Evolutionary conservation across 1,140 invertebrate species (phyloP).

Genomic region (Drosophila ambigua): DNA sequence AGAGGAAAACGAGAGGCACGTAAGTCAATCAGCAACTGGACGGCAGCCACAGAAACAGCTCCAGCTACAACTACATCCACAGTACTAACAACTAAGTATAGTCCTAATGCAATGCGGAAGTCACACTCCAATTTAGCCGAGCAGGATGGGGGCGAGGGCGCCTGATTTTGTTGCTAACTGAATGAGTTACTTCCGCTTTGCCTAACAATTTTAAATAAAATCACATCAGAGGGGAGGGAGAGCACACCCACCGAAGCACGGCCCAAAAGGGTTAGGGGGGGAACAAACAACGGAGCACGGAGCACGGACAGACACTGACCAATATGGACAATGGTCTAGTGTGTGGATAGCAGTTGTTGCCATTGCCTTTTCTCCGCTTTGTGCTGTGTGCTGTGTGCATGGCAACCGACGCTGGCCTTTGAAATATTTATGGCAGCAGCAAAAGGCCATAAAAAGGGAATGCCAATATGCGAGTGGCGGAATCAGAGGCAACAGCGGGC

Average conservation of each 20-base stretch:
- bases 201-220: constrained; percentile 79
- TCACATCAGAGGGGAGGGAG: constrained; percentile 37
- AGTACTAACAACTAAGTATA: constrained; percentile 58
- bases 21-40: constrained; percentile 75
- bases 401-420: constrained; percentile 38
- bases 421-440: constrained; percentile 53
- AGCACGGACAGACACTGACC: constrained; percentile 28
- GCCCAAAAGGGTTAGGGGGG: neutral
- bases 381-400: constrained; percentile 1
- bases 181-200: constrained; percentile 78
- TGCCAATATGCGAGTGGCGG: constrained; percentile 41
- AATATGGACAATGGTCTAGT: constrained; percentile 36
- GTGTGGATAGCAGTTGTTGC: constrained; percentile 39
- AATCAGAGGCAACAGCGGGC: too few relatives aligned
- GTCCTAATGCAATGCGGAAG: constrained; percentile 79
- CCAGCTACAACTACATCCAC: constrained; percentile 1
- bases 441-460: constrained; percentile 46
- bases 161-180: constrained; percentile 77
- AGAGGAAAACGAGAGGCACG: constrained; percentile 70
- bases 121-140: constrained; percentile 73
- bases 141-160: constrained; percentile 13
- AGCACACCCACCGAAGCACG: neutral
- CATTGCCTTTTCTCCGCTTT: constrained; percentile 9
- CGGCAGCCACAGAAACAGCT: constrained; percentile 29
- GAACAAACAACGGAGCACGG: neutral